These are phyloP conservation scores for Sphaeramia orbicularis DNA, from an alignment of 2,797 vertebrate genomes.

Conservation along the genomic window DNA sequence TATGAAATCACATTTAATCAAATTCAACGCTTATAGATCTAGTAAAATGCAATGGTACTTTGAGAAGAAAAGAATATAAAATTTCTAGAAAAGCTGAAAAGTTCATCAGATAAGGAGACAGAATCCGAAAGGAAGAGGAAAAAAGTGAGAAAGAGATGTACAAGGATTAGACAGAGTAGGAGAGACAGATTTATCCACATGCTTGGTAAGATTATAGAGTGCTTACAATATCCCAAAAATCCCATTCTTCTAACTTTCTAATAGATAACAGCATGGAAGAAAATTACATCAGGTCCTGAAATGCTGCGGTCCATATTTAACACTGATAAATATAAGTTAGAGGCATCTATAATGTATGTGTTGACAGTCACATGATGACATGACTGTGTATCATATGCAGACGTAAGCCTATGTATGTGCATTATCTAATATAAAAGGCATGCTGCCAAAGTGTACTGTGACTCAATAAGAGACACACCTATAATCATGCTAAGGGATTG, in stretches of 20 bases:
- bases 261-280: constrained; percentile 6
- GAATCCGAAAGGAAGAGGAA: neutral
- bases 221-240: constrained; percentile 44
- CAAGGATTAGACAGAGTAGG: constrained; percentile 26
- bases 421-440: neutral
- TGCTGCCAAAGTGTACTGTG: neutral
- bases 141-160: constrained; percentile 20
- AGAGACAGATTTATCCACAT: constrained; percentile 39
- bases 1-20: constrained; percentile 3
- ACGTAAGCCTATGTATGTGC: no score
- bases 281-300: constrained; percentile 7
- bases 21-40: constrained; percentile 14
- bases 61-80: constrained; percentile 9
- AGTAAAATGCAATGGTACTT: constrained; percentile 23
- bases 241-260: constrained; percentile 33
- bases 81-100: constrained; percentile 23
- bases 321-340: neutral
- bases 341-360: neutral
- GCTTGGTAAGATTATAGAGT: constrained; percentile 39
- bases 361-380: neutral
- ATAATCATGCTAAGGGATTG: no score
- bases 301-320: neutral
- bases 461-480: no score
- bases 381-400: neutral
- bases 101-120: constrained; percentile 52